Evolutionary conservation across 2,797 vertebrate species (phyloP).

Genomic region (Macropodus opercularis): DNA sequence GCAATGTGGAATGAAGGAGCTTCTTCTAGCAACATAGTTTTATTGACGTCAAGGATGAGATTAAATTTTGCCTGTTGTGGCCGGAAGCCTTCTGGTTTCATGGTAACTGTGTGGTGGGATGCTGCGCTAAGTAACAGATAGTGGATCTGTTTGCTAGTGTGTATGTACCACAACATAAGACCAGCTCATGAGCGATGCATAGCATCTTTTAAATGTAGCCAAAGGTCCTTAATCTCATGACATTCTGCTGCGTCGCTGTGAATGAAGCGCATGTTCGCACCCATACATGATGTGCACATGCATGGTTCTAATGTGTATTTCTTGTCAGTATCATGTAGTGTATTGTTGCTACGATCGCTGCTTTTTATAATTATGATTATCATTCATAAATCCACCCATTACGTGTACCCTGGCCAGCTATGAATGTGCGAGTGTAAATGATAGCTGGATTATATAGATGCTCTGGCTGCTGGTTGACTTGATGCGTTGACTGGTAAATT

Average conservation of each 20-base stretch:
- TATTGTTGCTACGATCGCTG: conserved; percentile 5
- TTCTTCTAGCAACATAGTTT: too few relatives aligned
- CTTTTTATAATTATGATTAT: conserved; percentile 31
- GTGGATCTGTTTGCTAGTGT: too few relatives aligned
- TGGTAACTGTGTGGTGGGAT: too few relatives aligned
- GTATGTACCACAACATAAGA: too few relatives aligned
- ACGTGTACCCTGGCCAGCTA: conserved; percentile 47
- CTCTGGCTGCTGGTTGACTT: conserved; percentile 42
- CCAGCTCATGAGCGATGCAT: too few relatives aligned
- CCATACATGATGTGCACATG: not conserved
- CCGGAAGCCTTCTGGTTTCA: too few relatives aligned
- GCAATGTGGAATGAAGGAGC: too few relatives aligned
- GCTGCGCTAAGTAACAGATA: too few relatives aligned
- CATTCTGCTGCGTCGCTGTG: not conserved
- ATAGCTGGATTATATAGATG: conserved; percentile 70
- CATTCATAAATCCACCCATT: conserved; percentile 58
- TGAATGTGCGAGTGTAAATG: conserved; percentile 62
- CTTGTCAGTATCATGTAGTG: conserved; percentile 6
- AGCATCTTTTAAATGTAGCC: too few relatives aligned
- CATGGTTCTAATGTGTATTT: not conserved
- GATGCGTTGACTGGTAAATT: conserved; percentile 31
- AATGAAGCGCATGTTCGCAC: not conserved
- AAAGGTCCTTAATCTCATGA: too few relatives aligned
- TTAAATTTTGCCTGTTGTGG: too few relatives aligned
- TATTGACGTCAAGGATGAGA: too few relatives aligned